Evolutionary conservation across 2,797 vertebrate genomes (phyloP), one percentile per base, ranked within the genome.

Genomic region (Loris lydekkerianus): DNA sequence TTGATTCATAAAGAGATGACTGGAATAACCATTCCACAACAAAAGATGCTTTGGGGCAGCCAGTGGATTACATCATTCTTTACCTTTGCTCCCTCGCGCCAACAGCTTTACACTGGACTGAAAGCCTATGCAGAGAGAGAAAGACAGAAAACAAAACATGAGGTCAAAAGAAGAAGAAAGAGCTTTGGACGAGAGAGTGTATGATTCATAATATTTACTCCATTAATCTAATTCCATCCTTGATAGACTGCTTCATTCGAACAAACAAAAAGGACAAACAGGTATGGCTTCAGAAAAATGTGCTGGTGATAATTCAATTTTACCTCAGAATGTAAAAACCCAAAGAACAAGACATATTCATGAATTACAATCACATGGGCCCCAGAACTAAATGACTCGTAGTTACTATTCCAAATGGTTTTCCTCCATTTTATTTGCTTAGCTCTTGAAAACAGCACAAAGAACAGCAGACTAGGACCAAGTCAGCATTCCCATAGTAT

Each of bases 41-140:
- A 98, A 98, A 98, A 98, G 98, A 98, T 96, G 98, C 98, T 98
- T 97, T 98, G 97, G 98, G 98, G 97, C 95, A 89, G 98, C 97
- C 56, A 89, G 96, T 67, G 96, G 97, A 98, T 98, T 97, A 98
- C 98, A 97, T 98, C 98, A 98, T 97, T 97, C 98, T 98, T 97
- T 98, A 98, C 98, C 98, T 99, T 98, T 98, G 98, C 98, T 98
- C 97, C 94, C 93, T 91, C 20, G 46, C 97, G 97, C 97, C 98
- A 97, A 95, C 94, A 95, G 98, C 97, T 98, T 97, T 31, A 65
- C 81, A 69, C 88, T 4, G 94, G 91, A 89, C 92, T 89, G 87
- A 95, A 97, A 97, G 97, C 98, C 98, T 98, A 86, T 29, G 91
- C 3, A 84, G 88, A 96, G 87, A 81, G 65, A 94, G 94, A 82